phyloP scores from a whole-genome alignment of 2,888 invertebrate species.

The Leptogaster cylindrica region DNA sequence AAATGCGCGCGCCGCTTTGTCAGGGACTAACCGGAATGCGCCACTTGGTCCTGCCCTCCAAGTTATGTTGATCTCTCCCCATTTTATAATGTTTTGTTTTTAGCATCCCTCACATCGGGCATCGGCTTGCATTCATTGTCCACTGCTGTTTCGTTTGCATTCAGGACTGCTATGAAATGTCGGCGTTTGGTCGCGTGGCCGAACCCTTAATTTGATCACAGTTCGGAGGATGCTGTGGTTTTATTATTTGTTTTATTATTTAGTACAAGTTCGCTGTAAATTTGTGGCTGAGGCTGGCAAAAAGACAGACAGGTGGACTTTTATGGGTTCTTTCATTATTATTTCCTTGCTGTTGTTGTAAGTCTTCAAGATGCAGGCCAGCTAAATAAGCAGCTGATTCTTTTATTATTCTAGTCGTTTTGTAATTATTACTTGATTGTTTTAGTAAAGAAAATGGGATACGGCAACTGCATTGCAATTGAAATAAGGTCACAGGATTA shows the following conservation, averaged over 20 bases:
- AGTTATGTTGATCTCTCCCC: neutral
- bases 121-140: neutral
- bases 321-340: neutral
- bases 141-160: neutral
- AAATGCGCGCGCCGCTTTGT: slow-evolving; percentile 26
- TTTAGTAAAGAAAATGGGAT: too few species aligned
- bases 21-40: slow-evolving; percentile 10
- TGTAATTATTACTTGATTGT: too few species aligned
- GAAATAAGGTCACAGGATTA: too few species aligned
- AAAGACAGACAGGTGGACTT: slow-evolving; percentile 22
- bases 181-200: slow-evolving; percentile 26
- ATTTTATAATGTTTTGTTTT: neutral
- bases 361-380: neutral
- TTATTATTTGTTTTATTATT: too few species aligned
- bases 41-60: slow-evolving; percentile 7
- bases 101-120: neutral
- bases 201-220: slow-evolving; percentile 13
- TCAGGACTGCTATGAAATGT: neutral
- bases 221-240: neutral
- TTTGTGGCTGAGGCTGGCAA: too few species aligned
- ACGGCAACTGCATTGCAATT: too few species aligned
- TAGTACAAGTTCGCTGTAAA: too few species aligned
- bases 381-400: slow-evolving; percentile 17
- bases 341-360: neutral
- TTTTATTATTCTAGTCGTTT: neutral